A percentile compares a stretch with the other conserved stretches of the same genome.
Conservation (phyloP, 2,797 vertebrate species). For the Dendrocincla fuliginosa region DNA sequence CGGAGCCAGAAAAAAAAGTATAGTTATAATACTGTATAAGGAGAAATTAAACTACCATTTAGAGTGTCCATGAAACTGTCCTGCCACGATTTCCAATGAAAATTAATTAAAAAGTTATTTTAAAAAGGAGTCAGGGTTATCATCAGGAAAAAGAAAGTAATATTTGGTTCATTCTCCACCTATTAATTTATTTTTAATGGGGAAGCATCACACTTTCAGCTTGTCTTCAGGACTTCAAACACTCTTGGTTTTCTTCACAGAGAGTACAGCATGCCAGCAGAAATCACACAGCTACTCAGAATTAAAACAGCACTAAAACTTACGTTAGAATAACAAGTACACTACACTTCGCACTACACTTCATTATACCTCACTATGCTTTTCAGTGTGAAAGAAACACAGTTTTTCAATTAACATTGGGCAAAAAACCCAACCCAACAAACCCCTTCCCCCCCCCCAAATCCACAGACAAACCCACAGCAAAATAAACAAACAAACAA, state of each 20-base stretch:
- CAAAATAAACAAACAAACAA: background rate
- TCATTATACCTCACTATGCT: background rate
- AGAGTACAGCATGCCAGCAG: background rate
- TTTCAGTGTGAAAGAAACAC: background rate
- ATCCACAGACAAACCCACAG: background rate
- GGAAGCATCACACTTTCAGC: background rate
- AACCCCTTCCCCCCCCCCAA: background rate
- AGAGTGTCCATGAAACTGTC: background rate
- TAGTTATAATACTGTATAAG: background rate
- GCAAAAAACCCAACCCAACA: background rate
- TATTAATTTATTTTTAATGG: background rate
- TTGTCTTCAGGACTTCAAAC: background rate
- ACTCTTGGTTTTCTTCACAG: background rate
- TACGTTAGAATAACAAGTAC: background rate
- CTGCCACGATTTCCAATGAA: background rate
- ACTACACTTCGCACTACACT: background rate
- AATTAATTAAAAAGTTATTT: background rate
- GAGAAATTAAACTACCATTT: constrained; percentile 34
- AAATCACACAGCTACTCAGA: background rate
- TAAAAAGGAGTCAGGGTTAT: background rate
- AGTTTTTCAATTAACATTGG: background rate
- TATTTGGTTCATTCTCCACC: background rate
- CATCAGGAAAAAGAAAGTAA: background rate
- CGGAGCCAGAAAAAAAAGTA: background rate
- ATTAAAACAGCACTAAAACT: background rate